Conservation (phyloP, 2,888 invertebrate species). For the Patella depressa region DNA sequence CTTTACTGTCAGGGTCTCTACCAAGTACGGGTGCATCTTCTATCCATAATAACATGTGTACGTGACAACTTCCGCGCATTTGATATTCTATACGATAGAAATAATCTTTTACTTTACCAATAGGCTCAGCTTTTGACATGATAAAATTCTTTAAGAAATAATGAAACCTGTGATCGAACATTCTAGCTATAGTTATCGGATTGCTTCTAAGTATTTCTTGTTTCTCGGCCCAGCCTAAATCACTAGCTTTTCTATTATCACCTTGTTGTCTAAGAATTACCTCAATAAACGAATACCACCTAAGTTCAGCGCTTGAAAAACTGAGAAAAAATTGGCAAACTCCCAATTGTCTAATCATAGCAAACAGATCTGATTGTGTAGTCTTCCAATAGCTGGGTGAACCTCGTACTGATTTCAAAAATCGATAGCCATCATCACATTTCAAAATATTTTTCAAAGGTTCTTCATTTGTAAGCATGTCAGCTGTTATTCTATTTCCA, state of each 20-base stretch:
- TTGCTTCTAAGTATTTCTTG: conserved; percentile 26
- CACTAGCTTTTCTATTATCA: not conserved
- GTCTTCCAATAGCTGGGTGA: conserved; percentile 16
- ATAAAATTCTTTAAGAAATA: conserved; percentile 32
- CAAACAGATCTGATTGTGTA: conserved; percentile 31
- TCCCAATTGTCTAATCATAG: conserved; percentile 44
- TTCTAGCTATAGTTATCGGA: conserved; percentile 46
- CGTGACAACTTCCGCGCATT: conserved; percentile 44
- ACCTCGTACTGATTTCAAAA: conserved; percentile 25
- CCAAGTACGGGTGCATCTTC: conserved; percentile 39
- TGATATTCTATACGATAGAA: conserved; percentile 46
- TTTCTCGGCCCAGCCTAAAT: conserved; percentile 23
- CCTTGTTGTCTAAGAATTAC: conserved; percentile 20
- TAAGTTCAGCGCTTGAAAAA: conserved; percentile 36
- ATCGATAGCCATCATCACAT: conserved; percentile 26
- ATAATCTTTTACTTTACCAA: conserved; percentile 41
- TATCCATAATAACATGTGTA: conserved; percentile 43
- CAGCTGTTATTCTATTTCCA: conserved; percentile 14
- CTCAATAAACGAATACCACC: conserved; percentile 24
- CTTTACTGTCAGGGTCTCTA: conserved; percentile 27
- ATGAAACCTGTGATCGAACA: conserved; percentile 44
- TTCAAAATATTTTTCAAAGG: conserved; percentile 13
- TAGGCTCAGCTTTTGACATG: conserved; percentile 27
- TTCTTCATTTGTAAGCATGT: conserved; percentile 17
- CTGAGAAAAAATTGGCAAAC: conserved; percentile 37